A percentile compares a stretch with the other conserved stretches of the same genome.
phyloP scores from a whole-genome alignment of 2,888 invertebrate genomes.

The Lasioglossum leucozonium region DNA sequence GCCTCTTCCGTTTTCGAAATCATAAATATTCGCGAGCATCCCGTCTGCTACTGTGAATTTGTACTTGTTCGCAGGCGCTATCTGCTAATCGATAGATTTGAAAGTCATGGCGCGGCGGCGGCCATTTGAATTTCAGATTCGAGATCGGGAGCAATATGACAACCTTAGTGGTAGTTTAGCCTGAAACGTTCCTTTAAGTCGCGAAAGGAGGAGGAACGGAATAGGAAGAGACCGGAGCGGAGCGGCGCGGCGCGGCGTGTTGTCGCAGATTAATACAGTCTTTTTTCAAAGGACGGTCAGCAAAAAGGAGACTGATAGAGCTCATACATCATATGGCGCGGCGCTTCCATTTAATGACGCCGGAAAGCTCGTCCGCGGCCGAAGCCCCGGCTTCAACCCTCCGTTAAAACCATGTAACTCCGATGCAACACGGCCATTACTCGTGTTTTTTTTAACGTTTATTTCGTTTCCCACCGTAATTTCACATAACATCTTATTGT shows the following conservation, averaged over 20 bases:
- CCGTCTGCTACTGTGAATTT: constrained; percentile 65
- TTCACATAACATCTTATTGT: constrained; percentile 3
- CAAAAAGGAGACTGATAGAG: constrained; percentile 18
- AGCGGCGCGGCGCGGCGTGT: neutral
- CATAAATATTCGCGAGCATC: constrained; percentile 66
- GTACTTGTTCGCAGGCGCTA: constrained; percentile 64
- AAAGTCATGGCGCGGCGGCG: constrained; percentile 70
- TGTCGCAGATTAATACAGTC: constrained; percentile 58
- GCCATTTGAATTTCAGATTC: constrained; percentile 72
- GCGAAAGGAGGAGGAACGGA: neutral
- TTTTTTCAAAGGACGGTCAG: constrained; percentile 15
- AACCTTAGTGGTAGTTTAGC: constrained; percentile 67
- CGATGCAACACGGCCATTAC: neutral
- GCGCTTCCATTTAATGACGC: constrained; percentile 67
- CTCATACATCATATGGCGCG: constrained; percentile 60
- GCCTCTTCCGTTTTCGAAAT: constrained; percentile 45
- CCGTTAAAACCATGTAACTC: constrained; percentile 1
- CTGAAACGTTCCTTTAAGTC: constrained; percentile 56
- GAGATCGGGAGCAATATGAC: constrained; percentile 73
- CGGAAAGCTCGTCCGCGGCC: constrained; percentile 61
- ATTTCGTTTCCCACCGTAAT: neutral
- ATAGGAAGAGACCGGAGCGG: neutral
- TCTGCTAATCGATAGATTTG: constrained; percentile 74
- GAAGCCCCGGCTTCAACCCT: neutral
- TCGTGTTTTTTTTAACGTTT: neutral